Percentiles rank a stretch among this genome's conserved stretches.
Conservation (phyloP, 2,888 invertebrate genomes). For the Philhelius pedissequus region DNA sequence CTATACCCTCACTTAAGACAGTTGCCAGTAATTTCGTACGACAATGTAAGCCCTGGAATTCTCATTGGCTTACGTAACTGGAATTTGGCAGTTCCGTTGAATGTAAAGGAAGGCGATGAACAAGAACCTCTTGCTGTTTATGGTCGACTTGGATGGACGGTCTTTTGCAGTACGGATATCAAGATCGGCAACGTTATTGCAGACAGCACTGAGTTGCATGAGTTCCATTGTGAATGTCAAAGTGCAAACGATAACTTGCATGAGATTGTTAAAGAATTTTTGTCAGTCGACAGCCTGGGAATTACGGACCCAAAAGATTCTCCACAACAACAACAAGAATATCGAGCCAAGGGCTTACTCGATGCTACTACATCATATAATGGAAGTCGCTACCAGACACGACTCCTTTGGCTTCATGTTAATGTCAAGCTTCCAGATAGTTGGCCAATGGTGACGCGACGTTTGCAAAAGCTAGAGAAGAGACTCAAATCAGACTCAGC, state of each 20-base stretch:
- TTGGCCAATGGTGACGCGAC: background rate
- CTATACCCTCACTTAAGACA: slow-evolving; percentile 33
- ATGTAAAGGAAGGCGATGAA: background rate
- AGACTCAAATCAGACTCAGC: background rate
- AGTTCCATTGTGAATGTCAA: background rate
- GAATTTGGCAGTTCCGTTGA: slow-evolving; percentile 24
- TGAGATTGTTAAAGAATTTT: background rate
- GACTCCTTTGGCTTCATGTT: background rate
- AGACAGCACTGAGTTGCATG: background rate
- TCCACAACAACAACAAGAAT: background rate
- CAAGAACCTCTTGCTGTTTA: background rate
- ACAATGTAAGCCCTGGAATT: slow-evolving; percentile 14
- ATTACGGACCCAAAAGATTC: background rate
- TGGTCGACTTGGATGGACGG: background rate
- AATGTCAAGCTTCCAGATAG: background rate
- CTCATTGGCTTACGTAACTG: slow-evolving; percentile 26
- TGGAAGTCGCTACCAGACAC: background rate
- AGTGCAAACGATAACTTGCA: background rate
- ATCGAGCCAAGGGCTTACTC: background rate
- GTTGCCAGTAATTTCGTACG: slow-evolving; percentile 32
- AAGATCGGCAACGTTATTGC: background rate
- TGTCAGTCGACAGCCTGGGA: background rate
- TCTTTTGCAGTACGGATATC: background rate
- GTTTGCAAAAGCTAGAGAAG: background rate
- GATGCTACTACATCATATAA: background rate